Conservation (phyloP, 1,140 invertebrate species). For the Wiebesia pumilae region DNA sequence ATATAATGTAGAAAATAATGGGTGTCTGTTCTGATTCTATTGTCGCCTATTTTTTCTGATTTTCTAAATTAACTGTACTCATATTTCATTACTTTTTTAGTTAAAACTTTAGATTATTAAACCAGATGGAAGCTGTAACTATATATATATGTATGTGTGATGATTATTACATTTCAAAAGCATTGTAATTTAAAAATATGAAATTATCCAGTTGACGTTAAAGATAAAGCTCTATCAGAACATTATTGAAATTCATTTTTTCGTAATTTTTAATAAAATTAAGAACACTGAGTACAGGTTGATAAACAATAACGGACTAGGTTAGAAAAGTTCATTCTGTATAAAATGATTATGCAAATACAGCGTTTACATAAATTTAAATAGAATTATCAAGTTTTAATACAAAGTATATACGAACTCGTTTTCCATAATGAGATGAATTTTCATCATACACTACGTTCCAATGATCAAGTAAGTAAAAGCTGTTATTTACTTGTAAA, state of each 20-base stretch:
- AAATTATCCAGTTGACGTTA: neutral
- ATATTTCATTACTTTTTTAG: neutral
- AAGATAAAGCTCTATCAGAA: neutral
- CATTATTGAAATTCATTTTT: neutral
- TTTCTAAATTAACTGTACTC: neutral
- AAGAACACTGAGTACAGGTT: neutral
- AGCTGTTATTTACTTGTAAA: too few relatives aligned
- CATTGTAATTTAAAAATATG: neutral
- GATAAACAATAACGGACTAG: neutral
- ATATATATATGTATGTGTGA: neutral
- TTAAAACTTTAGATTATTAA: too few relatives aligned
- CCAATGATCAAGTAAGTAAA: neutral
- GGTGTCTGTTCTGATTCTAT: neutral
- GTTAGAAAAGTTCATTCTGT: neutral
- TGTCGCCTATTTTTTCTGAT: neutral
- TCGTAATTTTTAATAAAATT: neutral
- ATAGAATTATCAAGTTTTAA: conserved; percentile 19
- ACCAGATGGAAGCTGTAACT: too few relatives aligned
- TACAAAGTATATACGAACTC: neutral
- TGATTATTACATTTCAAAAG: neutral
- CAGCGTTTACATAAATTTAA: neutral
- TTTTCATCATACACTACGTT: neutral
- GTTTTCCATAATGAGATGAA: conserved; percentile 5
- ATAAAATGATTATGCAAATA: conserved; percentile 13
- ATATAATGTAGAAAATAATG: neutral